phyloP scores from a whole-genome alignment of 2,797 vertebrate genomes.

The Simalia tracyae region DNA sequence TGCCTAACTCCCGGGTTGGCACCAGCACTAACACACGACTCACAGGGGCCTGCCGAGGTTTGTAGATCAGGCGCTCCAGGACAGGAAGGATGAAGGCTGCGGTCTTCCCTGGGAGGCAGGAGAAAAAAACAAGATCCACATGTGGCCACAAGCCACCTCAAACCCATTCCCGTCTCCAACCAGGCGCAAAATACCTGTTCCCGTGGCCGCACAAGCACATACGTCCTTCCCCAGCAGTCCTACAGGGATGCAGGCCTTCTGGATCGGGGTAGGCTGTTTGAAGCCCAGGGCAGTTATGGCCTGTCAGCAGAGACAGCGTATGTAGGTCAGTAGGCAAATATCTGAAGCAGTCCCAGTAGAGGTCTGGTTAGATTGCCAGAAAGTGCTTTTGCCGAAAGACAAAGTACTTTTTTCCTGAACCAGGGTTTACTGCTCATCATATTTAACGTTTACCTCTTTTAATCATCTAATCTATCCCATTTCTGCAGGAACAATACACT shows the following conservation, averaged over 20 bases:
- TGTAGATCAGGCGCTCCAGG: slow-evolving; percentile 93
- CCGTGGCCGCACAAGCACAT: slow-evolving; percentile 95
- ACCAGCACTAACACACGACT: slow-evolving; percentile 91
- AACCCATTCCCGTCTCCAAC: accelerated
- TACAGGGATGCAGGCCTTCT: slow-evolving; percentile 94
- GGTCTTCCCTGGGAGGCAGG: slow-evolving; percentile 84
- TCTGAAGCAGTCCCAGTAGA: neutral
- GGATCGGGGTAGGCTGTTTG: slow-evolving; percentile 92
- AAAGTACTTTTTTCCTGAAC: accelerated
- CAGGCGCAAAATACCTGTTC: slow-evolving; percentile 79
- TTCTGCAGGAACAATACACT: neutral
- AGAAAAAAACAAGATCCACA: neutral
- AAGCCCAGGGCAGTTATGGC: slow-evolving; percentile 90
- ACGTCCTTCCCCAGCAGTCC: slow-evolving; percentile 92
- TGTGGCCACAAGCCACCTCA: too few species aligned
- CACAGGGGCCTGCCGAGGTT: slow-evolving; percentile 87
- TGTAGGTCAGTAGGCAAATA: accelerated
- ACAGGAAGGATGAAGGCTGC: slow-evolving; percentile 94
- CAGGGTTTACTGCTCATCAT: accelerated
- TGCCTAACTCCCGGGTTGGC: slow-evolving; percentile 94
- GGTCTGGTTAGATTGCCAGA: neutral
- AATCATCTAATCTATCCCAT: neutral
- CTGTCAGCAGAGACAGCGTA: slow-evolving; percentile 49
- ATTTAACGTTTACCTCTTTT: neutral
- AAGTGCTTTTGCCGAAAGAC: neutral